Percentiles rank a stretch among this genome's conserved stretches.
These are phyloP conservation scores for Contarinia nasturtii DNA, from an alignment of 1,140 invertebrate species.

Conservation along the genomic window DNA sequence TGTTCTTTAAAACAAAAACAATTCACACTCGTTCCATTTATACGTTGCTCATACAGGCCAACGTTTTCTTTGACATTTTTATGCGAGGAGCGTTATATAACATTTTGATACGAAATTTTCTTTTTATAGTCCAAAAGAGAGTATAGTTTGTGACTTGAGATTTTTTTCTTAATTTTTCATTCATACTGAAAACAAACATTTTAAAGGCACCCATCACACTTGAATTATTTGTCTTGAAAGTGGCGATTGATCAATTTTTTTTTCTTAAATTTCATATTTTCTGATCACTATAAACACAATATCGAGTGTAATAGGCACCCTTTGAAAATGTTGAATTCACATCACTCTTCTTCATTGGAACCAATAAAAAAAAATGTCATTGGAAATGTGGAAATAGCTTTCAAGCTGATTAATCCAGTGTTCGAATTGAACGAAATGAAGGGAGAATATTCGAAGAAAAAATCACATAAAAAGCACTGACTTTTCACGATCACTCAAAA, in stretches of 20 bases:
- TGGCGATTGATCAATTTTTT: background rate
- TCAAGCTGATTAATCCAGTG: too few relatives aligned
- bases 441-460: too few relatives aligned
- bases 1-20: too few relatives aligned
- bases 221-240: background rate
- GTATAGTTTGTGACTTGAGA: background rate
- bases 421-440: background rate
- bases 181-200: background rate
- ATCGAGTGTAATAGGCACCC: background rate
- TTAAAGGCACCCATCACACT: background rate
- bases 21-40: too few relatives aligned
- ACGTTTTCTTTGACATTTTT: too few relatives aligned
- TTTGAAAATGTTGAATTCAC: conserved; percentile 12
- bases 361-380: background rate
- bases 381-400: too few relatives aligned
- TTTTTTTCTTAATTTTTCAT: background rate
- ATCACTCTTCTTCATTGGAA: conserved; percentile 9
- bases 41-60: too few relatives aligned
- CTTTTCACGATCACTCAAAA: background rate
- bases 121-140: background rate
- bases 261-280: background rate
- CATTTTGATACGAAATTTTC: too few relatives aligned
- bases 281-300: background rate
- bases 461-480: too few relatives aligned
- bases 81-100: too few relatives aligned